Conservation (phyloP, 2,888 invertebrate species). For the Apamea monoglypha region DNA sequence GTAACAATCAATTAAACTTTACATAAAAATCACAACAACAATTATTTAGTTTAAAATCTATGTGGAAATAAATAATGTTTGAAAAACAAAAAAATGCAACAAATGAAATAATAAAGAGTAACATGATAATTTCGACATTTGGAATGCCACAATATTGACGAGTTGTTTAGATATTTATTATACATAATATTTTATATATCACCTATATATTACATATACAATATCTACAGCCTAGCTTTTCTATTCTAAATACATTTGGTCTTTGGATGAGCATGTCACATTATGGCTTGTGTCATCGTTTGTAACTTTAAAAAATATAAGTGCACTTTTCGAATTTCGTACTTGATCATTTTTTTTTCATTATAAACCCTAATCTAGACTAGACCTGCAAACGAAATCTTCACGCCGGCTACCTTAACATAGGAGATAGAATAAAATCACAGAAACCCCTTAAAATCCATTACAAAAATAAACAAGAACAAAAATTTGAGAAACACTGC, state of each 20-base stretch:
- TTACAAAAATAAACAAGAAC: conserved; percentile 76
- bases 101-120: conserved; percentile 68
- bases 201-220: conserved; percentile 82
- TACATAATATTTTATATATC: conserved; percentile 75
- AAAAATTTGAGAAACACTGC: conserved; percentile 89
- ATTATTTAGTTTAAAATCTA: conserved; percentile 75
- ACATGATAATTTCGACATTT: conserved; percentile 74
- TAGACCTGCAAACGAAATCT: conserved; percentile 83
- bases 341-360: conserved; percentile 78
- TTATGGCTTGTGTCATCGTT: conserved; percentile 88
- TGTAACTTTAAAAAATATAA: conserved; percentile 87
- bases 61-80: conserved; percentile 63
- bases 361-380: conserved; percentile 85
- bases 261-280: conserved; percentile 90
- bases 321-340: conserved; percentile 88
- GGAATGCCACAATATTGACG: conserved; percentile 79
- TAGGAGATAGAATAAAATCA: conserved; percentile 81
- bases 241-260: conserved; percentile 89
- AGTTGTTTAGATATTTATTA: conserved; percentile 74
- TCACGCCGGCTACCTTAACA: conserved; percentile 76
- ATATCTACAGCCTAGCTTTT: conserved; percentile 86
- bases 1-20: conserved; percentile 84
- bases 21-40: conserved; percentile 82
- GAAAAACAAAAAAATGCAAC: conserved; percentile 72
- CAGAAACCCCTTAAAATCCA: conserved; percentile 79